Percentiles rank a stretch among this genome's conserved stretches.
phyloP scores from a whole-genome alignment of 1,140 invertebrate genomes.

The Neodiprion lecontei region DNA sequence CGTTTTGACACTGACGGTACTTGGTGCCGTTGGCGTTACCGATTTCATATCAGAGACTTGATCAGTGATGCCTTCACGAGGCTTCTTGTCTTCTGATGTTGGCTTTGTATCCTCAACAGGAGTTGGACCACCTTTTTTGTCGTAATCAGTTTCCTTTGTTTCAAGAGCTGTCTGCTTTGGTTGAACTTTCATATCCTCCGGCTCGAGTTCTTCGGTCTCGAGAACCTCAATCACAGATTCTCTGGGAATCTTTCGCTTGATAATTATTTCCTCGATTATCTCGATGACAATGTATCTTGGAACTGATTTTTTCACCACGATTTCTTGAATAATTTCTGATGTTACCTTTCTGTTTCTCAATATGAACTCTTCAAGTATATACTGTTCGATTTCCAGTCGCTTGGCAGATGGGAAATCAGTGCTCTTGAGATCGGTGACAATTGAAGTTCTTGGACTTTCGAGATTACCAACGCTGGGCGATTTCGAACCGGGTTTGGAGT shows the following conservation, averaged over 20 bases:
- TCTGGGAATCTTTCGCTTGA: conserved; percentile 33
- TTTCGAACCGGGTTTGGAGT: background rate
- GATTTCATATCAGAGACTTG: background rate
- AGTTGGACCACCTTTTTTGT: background rate
- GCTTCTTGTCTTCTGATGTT: background rate
- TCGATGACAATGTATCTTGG: conserved; percentile 41
- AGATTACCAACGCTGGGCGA: background rate
- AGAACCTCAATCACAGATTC: conserved; percentile 27
- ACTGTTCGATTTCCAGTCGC: conserved; percentile 35
- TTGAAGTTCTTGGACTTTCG: background rate
- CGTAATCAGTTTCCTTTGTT: background rate
- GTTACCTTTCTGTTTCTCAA: conserved; percentile 45
- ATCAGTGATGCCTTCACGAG: background rate
- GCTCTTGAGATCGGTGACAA: background rate
- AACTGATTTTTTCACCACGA: conserved; percentile 35
- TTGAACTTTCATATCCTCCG: background rate
- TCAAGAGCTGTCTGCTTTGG: background rate
- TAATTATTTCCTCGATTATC: conserved; percentile 47
- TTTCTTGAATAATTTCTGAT: conserved; percentile 40
- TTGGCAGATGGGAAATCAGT: background rate
- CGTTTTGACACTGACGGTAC: conserved; percentile 15
- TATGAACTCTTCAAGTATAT: conserved; percentile 44
- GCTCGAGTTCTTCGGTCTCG: conserved; percentile 13
- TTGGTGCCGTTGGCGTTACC: conserved; percentile 21
- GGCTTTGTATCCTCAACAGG: background rate